Percentiles rank a stretch among this genome's conserved stretches.
Conservation (phyloP, 2,888 invertebrate species). For the Microplitis manilae region DNA sequence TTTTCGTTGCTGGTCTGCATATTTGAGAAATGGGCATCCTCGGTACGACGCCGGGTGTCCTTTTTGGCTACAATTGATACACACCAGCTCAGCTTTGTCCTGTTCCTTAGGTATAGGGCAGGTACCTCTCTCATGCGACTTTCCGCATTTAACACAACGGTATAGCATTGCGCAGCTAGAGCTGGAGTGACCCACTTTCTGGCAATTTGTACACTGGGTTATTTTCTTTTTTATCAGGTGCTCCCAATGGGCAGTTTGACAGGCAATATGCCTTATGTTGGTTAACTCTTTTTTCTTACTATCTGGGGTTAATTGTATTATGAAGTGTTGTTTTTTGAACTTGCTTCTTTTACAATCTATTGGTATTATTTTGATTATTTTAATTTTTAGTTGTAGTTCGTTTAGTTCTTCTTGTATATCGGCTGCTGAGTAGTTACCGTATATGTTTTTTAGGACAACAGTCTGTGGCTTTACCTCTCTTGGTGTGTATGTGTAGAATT, state of each 20-base stretch:
- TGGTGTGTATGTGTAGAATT: not conserved
- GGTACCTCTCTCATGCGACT: not conserved
- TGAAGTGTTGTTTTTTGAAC: too few relatives aligned
- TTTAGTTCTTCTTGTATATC: not conserved
- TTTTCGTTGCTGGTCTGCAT: not conserved
- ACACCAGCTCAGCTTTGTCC: constrained; percentile 7
- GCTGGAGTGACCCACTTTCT: constrained; percentile 14
- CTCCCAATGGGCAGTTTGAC: constrained; percentile 12
- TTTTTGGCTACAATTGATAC: constrained; percentile 27
- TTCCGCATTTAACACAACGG: constrained; percentile 27
- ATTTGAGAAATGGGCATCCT: constrained; percentile 29
- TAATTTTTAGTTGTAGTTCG: too few relatives aligned
- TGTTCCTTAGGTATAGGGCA: not conserved
- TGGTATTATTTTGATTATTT: too few relatives aligned
- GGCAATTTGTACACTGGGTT: constrained; percentile 21
- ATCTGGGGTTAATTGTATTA: too few relatives aligned
- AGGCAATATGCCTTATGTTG: too few relatives aligned
- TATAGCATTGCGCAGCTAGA: constrained; percentile 5
- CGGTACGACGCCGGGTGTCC: constrained; percentile 35
- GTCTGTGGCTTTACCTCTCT: not conserved
- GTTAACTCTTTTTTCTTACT: not conserved
- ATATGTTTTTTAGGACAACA: not conserved
- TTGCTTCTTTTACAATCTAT: too few relatives aligned
- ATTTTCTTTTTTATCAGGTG: not conserved
- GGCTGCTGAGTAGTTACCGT: not conserved